Evolutionary conservation across 92 coral and sea anemone genomes (phyloP).

Genomic region (Scolanthus callimorphus): DNA sequence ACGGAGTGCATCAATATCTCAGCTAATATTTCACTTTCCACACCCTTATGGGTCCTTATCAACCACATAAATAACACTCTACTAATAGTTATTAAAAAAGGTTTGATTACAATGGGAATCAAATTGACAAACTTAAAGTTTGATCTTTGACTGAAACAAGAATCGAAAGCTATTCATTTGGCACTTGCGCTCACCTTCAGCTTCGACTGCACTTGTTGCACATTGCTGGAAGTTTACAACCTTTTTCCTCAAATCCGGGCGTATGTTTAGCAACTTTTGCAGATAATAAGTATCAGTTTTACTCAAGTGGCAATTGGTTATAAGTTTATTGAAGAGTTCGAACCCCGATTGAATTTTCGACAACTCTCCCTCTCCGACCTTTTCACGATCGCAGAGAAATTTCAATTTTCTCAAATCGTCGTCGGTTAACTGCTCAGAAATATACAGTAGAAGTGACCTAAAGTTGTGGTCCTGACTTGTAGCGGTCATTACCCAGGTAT

Average conservation of each 20-base stretch:
- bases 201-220: not conserved
- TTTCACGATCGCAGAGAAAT: conserved; percentile 5
- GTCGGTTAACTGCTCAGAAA: not conserved
- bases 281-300: not conserved
- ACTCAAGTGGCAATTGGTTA: not conserved
- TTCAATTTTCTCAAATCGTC: not conserved
- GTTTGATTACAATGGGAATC: no score
- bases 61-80: not conserved
- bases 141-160: no score
- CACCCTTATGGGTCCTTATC: no score
- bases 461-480: no score
- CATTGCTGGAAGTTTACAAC: conserved; percentile 1
- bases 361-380: not conserved
- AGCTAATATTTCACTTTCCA: no score
- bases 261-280: not conserved
- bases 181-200: conserved; percentile 1
- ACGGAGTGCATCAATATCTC: no score
- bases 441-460: not conserved
- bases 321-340: conserved; percentile 12
- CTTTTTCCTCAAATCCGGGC: not conserved
- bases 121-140: no score
- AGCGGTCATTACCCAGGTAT: no score
- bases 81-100: not conserved
- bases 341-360: not conserved
- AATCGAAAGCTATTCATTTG: no score